Evolutionary conservation across 2,888 invertebrate genomes (phyloP).

Genomic region (Drosophila niveifrons): DNA sequence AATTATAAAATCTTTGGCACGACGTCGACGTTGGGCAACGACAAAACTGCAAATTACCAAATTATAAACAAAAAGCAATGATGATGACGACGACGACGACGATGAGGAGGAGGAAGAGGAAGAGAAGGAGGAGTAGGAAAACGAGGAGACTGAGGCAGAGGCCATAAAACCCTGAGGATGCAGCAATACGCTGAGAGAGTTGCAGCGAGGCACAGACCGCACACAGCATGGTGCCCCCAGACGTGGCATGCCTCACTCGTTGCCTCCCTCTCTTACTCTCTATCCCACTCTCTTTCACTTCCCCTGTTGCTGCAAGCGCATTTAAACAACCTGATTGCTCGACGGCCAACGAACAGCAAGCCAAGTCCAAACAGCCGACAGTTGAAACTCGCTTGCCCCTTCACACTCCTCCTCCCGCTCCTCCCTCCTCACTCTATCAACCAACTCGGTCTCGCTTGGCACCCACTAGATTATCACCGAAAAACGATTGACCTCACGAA

Average conservation of each 20-base stretch:
- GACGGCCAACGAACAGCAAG: constrained; percentile 15
- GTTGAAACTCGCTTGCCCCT: constrained; percentile 4
- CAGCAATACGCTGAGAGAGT: constrained; percentile 11
- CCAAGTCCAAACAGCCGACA: constrained; percentile 3
- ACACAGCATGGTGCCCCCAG: constrained; percentile 65
- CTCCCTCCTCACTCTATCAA: too few species aligned
- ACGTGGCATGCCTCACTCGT: constrained; percentile 21
- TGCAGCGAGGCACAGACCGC: constrained; percentile 38
- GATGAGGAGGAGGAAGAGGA: constrained; percentile 20
- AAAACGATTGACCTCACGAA: constrained; percentile 83
- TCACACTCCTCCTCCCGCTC: not conserved
- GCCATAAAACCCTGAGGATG: constrained; percentile 58
- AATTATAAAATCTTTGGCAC: constrained; percentile 80
- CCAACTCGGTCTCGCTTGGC: constrained; percentile 51
- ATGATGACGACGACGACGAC: constrained; percentile 37
- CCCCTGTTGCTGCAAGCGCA: constrained; percentile 49
- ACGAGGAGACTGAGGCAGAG: constrained; percentile 23
- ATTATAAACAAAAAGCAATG: constrained; percentile 71
- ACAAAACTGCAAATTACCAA: constrained; percentile 80
- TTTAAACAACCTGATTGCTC: constrained; percentile 71
- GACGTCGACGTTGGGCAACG: constrained; percentile 65
- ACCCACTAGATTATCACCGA: constrained; percentile 81
- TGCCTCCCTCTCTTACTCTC: not conserved
- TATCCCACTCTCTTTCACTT: not conserved
- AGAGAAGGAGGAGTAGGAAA: constrained; percentile 27